Evolutionary conservation across 2,113 vertebrate genomes (phyloP).

Genomic region (Ciconia boyciana): DNA sequence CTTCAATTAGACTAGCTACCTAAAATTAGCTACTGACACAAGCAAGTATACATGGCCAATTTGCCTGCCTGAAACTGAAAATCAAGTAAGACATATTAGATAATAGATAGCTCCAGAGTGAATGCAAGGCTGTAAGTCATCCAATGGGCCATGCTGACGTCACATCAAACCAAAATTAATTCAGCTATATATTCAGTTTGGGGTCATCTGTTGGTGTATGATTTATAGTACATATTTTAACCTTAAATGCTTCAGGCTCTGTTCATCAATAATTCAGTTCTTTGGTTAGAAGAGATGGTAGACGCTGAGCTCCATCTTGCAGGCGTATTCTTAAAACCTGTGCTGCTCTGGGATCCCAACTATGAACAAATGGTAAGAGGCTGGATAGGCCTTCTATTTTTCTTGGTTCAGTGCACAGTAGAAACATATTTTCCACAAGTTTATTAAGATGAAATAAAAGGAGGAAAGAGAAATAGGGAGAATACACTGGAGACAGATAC

Average conservation of each 20-base stretch:
- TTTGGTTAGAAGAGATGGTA: background rate
- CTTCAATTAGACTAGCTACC: conserved; percentile 70
- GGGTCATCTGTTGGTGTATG: background rate
- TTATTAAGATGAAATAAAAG: background rate
- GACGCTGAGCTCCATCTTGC: background rate
- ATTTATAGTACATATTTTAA: background rate
- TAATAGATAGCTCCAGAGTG: conserved; percentile 55
- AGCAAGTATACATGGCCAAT: conserved; percentile 66
- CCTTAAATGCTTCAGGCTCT: background rate
- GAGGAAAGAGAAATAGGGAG: background rate
- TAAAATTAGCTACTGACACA: conserved; percentile 74
- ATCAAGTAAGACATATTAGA: conserved; percentile 58
- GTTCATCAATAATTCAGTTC: background rate
- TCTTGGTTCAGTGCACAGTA: background rate
- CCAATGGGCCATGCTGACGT: conserved; percentile 31
- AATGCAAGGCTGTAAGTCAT: conserved; percentile 53
- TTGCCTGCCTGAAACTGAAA: conserved; percentile 61
- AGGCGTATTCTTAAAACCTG: background rate
- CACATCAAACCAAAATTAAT: conserved; percentile 51
- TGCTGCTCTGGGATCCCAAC: background rate
- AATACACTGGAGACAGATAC: background rate
- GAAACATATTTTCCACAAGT: background rate
- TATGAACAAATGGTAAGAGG: background rate
- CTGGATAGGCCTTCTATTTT: background rate
- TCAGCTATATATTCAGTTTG: conserved; percentile 20